phyloP scores from a whole-genome alignment of 2,113 vertebrate genomes.

The Cynocephalus volans region DNA sequence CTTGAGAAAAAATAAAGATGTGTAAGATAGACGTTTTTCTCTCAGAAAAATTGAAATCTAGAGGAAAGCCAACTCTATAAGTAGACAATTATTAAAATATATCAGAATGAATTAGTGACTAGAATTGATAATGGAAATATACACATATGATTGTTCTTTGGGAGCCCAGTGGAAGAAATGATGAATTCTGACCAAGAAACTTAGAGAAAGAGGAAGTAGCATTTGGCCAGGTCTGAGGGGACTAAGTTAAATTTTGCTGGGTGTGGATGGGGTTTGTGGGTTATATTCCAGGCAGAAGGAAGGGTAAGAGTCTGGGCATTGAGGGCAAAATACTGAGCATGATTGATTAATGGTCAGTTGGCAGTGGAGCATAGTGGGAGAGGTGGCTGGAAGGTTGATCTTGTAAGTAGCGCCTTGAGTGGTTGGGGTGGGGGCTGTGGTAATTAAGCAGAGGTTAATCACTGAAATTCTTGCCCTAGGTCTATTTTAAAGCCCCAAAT shows the following conservation, averaged over 20 bases:
- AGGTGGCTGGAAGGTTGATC: neutral
- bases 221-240: neutral
- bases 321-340: neutral
- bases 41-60: constrained; percentile 1
- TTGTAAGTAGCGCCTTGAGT: neutral
- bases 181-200: neutral
- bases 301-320: neutral
- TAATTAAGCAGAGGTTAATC: neutral
- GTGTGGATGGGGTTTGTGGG: neutral
- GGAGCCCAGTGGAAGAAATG: neutral
- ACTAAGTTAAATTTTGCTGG: neutral
- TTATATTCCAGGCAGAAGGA: neutral
- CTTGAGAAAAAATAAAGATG: neutral
- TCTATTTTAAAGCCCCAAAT: neutral
- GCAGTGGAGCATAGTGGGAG: neutral
- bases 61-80: neutral
- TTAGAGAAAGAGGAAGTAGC: neutral
- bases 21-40: neutral
- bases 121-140: neutral
- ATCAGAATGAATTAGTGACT: neutral
- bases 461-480: neutral
- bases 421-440: neutral
- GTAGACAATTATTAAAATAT: neutral
- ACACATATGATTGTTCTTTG: neutral
- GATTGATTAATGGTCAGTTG: neutral